Conservation (phyloP, 2,797 vertebrate species). For the Corythornis leucogaster region DNA sequence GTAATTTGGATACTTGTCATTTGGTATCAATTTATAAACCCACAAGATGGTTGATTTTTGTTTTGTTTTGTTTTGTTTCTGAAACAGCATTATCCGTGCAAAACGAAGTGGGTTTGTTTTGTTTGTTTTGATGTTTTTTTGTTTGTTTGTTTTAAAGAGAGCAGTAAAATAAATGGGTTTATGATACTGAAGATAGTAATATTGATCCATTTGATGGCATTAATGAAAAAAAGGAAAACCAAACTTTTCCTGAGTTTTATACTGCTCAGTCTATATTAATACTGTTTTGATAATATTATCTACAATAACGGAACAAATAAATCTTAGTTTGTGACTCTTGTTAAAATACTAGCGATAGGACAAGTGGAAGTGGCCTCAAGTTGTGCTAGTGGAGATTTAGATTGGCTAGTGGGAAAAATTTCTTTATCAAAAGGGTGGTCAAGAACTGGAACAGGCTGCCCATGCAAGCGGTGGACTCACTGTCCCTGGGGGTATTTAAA, state of each 20-base stretch:
- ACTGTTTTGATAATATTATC: neutral
- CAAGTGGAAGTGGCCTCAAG: neutral
- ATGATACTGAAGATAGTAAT: neutral
- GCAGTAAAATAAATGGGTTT: neutral
- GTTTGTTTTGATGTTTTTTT: no score
- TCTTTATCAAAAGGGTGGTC: neutral
- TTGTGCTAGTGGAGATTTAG: neutral
- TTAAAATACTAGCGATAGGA: neutral
- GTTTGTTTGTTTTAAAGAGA: neutral
- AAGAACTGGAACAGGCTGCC: neutral
- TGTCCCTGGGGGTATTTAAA: neutral
- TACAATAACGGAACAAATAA: neutral
- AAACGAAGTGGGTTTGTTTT: neutral
- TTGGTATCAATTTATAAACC: neutral
- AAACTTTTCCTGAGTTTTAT: neutral
- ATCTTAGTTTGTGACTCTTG: neutral
- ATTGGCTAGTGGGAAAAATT: neutral
- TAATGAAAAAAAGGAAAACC: neutral
- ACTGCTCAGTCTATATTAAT: neutral
- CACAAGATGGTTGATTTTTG: neutral
- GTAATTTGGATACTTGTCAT: neutral
- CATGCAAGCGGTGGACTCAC: neutral
- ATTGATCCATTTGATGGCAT: neutral
- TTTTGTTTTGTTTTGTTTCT: neutral
- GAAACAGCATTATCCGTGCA: neutral